A percentile compares a stretch with the other conserved stretches of the same genome.
Conservation (phyloP, 2,888 invertebrate genomes). For the Sialis lutaria region DNA sequence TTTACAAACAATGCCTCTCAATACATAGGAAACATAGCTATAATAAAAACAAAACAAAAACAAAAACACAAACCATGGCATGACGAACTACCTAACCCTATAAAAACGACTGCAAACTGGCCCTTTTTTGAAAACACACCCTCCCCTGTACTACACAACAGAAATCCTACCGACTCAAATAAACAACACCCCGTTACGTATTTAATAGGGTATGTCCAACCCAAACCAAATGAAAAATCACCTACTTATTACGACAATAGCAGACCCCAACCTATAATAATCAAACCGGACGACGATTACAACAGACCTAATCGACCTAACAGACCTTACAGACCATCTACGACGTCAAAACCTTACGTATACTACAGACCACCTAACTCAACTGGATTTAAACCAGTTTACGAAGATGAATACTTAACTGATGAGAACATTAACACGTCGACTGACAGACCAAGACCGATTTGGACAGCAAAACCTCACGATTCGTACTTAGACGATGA, state of each 20-base stretch:
- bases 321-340: neutral
- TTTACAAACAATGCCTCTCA: neutral
- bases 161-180: neutral
- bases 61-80: slow-evolving; percentile 1
- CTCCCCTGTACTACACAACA: too few species aligned
- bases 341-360: neutral
- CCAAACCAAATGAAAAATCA: neutral
- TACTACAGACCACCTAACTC: neutral
- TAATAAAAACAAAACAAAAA: neutral
- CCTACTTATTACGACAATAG: neutral
- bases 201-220: neutral
- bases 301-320: neutral
- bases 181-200: slow-evolving; percentile 1
- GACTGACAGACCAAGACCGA: neutral
- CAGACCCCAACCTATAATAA: neutral
- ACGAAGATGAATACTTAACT: neutral
- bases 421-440: neutral
- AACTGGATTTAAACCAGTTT: neutral
- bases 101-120: neutral
- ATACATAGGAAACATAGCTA: neutral
- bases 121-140: neutral
- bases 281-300: neutral
- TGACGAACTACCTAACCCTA: slow-evolving; percentile 1
- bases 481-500: neutral
- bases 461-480: neutral